Percentiles rank a stretch among this genome's conserved stretches.
Evolutionary conservation across 2,888 invertebrate genomes (phyloP).

Genomic region (Ceramica pisi): DNA sequence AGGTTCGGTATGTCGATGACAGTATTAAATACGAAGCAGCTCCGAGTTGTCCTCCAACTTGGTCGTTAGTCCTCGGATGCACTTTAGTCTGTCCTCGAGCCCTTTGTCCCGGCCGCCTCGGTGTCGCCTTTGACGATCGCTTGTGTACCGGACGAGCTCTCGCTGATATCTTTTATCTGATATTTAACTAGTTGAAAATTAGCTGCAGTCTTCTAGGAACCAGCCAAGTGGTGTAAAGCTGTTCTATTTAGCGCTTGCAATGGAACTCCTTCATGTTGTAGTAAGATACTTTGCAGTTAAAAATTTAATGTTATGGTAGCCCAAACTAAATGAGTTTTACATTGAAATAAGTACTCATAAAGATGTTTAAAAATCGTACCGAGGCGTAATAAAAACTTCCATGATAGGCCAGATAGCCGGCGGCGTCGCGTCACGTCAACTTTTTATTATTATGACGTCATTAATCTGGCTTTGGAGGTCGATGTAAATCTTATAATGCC

Average conservation of each 20-base stretch:
- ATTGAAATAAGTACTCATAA: slow-evolving; percentile 44
- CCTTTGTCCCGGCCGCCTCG: not conserved
- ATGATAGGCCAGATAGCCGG: slow-evolving; percentile 21
- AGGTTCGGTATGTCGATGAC: not conserved
- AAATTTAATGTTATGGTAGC: not conserved
- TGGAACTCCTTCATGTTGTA: not conserved
- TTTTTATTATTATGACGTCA: slow-evolving; percentile 48
- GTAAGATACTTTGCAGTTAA: not conserved
- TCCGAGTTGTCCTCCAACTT: not conserved
- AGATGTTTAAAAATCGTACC: slow-evolving; percentile 39
- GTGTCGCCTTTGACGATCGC: not conserved
- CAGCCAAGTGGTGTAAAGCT: slow-evolving; percentile 2
- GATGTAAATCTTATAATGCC: slow-evolving; percentile 51
- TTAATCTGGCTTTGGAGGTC: slow-evolving; percentile 49
- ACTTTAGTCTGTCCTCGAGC: slow-evolving; percentile 1
- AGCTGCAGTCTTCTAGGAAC: not conserved
- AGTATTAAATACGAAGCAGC: not conserved
- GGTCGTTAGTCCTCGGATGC: not conserved
- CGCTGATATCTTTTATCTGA: slow-evolving; percentile 21
- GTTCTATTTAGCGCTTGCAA: not conserved
- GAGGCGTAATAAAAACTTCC: slow-evolving; percentile 45
- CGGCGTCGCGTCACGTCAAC: slow-evolving; percentile 30
- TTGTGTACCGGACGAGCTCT: not conserved
- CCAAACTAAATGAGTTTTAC: slow-evolving; percentile 34
- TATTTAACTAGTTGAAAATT: slow-evolving; percentile 17